These are phyloP conservation scores for Ctenochaetus hawaiiensis DNA, from an alignment of 2,797 vertebrate species.

Conservation along the genomic window DNA sequence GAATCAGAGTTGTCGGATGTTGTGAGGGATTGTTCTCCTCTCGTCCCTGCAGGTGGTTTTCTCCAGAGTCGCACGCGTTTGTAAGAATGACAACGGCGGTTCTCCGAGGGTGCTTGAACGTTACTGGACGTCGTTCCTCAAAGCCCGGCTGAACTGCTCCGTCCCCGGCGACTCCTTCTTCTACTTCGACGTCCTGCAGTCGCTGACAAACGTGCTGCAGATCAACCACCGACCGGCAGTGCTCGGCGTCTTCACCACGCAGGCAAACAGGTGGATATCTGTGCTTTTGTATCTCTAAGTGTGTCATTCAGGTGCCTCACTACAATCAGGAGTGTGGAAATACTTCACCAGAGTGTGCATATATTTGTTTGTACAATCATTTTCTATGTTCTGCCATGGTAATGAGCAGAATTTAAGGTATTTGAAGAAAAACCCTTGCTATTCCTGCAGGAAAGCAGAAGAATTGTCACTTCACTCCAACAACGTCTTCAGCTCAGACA, in stretches of 20 bases:
- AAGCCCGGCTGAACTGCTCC: slow-evolving; percentile 94
- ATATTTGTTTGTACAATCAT: no score
- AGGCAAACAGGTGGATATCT: slow-evolving; percentile 90
- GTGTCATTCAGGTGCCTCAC: no score
- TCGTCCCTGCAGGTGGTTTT: slow-evolving; percentile 88
- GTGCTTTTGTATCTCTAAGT: not conserved
- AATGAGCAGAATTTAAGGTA: no score
- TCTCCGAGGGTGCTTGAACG: slow-evolving; percentile 94
- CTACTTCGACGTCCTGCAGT: slow-evolving; percentile 96
- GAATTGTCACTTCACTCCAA: no score
- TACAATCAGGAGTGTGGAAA: no score
- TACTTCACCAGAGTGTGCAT: no score
- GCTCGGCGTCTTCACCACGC: slow-evolving; percentile 94
- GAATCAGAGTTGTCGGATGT: not conserved
- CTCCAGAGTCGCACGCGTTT: slow-evolving; percentile 93
- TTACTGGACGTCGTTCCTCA: slow-evolving; percentile 97
- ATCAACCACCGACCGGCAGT: slow-evolving; percentile 89
- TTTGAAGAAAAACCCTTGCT: no score
- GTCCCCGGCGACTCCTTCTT: slow-evolving; percentile 94
- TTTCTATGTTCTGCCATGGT: no score
- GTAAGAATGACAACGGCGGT: slow-evolving; percentile 95
- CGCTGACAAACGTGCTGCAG: slow-evolving; percentile 87
- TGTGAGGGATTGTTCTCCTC: not conserved
- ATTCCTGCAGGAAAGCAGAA: no score
- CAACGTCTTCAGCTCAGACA: no score